A percentile compares a stretch with the other conserved stretches of the same genome.
phyloP scores from a whole-genome alignment of 2,888 invertebrate species.

The Drosophila peninsularis region DNA sequence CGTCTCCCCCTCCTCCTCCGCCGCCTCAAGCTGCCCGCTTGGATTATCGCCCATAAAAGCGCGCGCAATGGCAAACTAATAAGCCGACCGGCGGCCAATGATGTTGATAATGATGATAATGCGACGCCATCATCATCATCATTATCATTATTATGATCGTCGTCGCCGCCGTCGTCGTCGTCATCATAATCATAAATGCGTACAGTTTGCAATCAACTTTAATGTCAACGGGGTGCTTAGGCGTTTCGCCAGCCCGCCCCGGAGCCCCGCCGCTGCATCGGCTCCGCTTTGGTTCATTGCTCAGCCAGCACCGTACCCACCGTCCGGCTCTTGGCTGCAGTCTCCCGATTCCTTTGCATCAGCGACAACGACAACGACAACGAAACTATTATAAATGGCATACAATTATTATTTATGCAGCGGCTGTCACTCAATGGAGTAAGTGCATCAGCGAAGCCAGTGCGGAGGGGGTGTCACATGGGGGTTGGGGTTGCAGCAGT shows the following conservation, averaged over 20 bases:
- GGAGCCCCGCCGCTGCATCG: neutral
- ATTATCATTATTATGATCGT: conserved; percentile 31
- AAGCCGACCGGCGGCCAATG: conserved; percentile 63
- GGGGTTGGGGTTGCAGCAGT: conserved; percentile 5
- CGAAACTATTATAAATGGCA: conserved; percentile 68
- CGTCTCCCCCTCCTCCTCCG: neutral
- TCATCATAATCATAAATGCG: conserved; percentile 62
- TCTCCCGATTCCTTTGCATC: conserved; percentile 51
- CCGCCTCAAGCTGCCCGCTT: neutral
- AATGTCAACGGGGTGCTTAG: conserved; percentile 68
- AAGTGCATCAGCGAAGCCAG: neutral
- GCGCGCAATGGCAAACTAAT: conserved; percentile 76
- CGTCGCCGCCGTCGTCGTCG: conserved; percentile 8
- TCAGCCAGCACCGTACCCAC: conserved; percentile 24
- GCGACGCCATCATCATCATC: conserved; percentile 46
- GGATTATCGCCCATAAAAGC: conserved; percentile 59
- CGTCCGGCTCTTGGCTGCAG: conserved; percentile 27
- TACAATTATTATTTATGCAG: conserved; percentile 73
- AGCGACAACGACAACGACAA: conserved; percentile 34
- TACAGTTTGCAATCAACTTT: conserved; percentile 78
- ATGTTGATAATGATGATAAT: conserved; percentile 56
- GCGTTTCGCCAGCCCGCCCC: conserved; percentile 19
- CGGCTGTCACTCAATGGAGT: conserved; percentile 52
- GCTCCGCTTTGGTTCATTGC: conserved; percentile 55
- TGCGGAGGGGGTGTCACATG: neutral